A percentile compares a stretch with the other conserved stretches of the same genome.
Conservation (phyloP, 2,888 invertebrate genomes). For the Troglohyphantes excavatus region DNA sequence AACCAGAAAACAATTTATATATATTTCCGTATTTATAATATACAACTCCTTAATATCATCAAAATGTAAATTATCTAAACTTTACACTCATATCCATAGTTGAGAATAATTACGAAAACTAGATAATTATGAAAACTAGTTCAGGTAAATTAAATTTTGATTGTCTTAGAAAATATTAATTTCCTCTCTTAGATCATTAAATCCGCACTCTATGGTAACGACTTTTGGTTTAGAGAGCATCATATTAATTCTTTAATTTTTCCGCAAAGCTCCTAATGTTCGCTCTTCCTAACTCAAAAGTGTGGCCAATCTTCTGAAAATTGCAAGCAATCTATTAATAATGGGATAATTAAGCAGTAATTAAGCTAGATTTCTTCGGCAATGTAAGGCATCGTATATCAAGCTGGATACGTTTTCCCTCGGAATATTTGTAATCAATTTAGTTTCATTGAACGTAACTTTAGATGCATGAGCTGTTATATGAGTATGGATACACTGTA, state of each 20-base stretch:
- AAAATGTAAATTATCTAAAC: too few species aligned
- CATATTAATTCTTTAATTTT: background rate
- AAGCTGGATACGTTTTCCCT: background rate
- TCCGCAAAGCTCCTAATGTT: background rate
- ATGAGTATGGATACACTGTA: too few species aligned
- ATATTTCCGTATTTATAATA: too few species aligned
- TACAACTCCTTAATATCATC: too few species aligned
- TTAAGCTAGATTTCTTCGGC: constrained; percentile 23
- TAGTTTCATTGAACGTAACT: background rate
- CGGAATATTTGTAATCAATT: constrained; percentile 40
- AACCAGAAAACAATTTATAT: too few species aligned
- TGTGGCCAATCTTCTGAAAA: background rate
- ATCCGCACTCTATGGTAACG: background rate
- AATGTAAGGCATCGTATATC: constrained; percentile 1
- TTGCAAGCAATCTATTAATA: constrained; percentile 24
- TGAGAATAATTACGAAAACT: background rate
- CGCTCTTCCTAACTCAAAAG: background rate
- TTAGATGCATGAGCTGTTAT: too few species aligned
- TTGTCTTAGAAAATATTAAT: background rate
- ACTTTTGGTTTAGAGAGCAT: background rate
- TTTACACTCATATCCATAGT: background rate
- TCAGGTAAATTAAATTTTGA: background rate
- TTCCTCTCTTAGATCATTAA: background rate
- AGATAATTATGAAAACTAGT: background rate
- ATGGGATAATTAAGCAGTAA: constrained; percentile 27